Evolutionary conservation across 2,888 invertebrate genomes (phyloP), one percentile per base, ranked within the genome.

Genomic region (Protodeltote pygarga): DNA sequence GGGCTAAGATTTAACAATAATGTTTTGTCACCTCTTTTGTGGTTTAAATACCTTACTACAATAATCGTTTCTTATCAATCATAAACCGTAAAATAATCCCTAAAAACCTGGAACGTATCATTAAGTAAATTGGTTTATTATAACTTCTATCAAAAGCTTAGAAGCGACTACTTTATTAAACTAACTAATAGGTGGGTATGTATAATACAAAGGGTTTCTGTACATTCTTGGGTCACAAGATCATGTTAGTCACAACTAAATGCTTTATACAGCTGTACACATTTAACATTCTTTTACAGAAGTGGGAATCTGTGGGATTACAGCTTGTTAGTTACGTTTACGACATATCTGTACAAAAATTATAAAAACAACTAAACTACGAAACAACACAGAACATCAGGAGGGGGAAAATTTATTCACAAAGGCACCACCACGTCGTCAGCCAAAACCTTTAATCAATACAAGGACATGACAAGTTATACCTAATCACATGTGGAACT

Each of bases 401-500:
- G 61, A 60, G 42, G 38, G 41, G 33, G 52, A 61, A 64, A 73
- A 39, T 71, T 83, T 83, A 85, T 83, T 79, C 77, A 85, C 84
- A 85, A 76, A 67, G 72, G 57, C 33, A 67, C 67, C 68, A 53
- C 65, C 73, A 66, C 61, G 66, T 51, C 49, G 53, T 38, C 65
- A 54, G 71, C 79, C 72, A 70, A 73, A 74, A 77, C 81, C 77
- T 74, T 65, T 69, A 73, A 72, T 57, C 63, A 75, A 67, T 48
- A 70, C 66, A 73, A 54, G 51, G 68, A 57, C 47, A 57, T 54
- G 54, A 62, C 59, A 75, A 73, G 65, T 59, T 74, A 75, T 91
- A 91, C 91, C 91, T 91, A 91, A 91, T 90, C 37, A 89, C 63
- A 37, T 76, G 79, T 37, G 82, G 81, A 69, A 73, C 75, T 65